phyloP scores from a whole-genome alignment of 2,888 invertebrate species.

The Lepidocyrtinus sp. region DNA sequence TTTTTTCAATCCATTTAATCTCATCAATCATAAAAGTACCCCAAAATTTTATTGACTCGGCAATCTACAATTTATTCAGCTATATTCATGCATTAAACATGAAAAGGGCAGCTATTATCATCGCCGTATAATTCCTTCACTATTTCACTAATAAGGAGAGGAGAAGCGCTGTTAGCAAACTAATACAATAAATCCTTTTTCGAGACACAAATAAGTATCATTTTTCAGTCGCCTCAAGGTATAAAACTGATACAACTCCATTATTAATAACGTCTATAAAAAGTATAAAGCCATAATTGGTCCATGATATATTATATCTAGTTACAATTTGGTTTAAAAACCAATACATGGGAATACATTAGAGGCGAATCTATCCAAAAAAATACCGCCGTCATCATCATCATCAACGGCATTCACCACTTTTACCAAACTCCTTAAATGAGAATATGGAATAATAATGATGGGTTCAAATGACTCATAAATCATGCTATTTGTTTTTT shows the following conservation, averaged over 20 bases:
- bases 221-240: constrained; percentile 39
- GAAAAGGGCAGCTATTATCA: constrained; percentile 16
- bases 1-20: not conserved
- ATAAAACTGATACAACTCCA: constrained; percentile 35
- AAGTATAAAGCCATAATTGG: constrained; percentile 49
- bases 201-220: constrained; percentile 70
- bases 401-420: constrained; percentile 1
- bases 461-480: constrained; percentile 51
- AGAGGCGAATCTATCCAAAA: too few relatives aligned
- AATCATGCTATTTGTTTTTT: constrained; percentile 49
- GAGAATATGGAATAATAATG: constrained; percentile 36
- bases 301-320: constrained; percentile 53
- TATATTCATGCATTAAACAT: constrained; percentile 14
- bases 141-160: constrained; percentile 8
- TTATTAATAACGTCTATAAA: constrained; percentile 43
- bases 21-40: constrained; percentile 2
- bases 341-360: not conserved
- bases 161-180: not conserved
- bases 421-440: constrained; percentile 27
- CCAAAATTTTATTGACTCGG: not conserved
- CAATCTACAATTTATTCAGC: constrained; percentile 10
- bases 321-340: constrained; percentile 10
- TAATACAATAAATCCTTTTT: not conserved
- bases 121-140: constrained; percentile 8
- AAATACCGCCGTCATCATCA: constrained; percentile 9